Evolutionary conservation across 2,797 vertebrate species (phyloP), one percentile per base, ranked within the genome.

Genomic region (Tadarida brasiliensis): DNA sequence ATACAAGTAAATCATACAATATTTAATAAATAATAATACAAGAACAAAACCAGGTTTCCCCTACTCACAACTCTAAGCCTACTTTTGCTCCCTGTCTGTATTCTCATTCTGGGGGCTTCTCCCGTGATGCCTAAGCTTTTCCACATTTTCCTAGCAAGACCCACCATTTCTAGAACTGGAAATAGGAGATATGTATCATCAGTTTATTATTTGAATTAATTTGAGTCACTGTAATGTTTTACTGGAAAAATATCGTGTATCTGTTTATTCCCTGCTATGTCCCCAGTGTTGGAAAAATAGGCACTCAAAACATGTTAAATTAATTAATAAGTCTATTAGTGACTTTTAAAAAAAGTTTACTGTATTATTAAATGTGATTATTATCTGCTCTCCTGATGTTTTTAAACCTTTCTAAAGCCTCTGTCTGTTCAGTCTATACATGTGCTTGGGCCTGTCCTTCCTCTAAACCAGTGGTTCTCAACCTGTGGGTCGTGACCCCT

Each of bases 221-320:
- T 73, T 83, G 90, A 83, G n/a, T 61, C 11, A 59, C 11, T 90
- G 5, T 91, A 61, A 77, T 90, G 10, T 84, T 84, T 92, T 77
- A 82, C 35, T 83, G 71, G 87, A 65, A 71, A 83, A 77, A 77
- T 77, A 65, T n/a, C 63, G 11, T 73, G 85, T 63, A 63, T 30
- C 11, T 47, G 5, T 44, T 89, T 63, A 44, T 54, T 83, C 15
- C 68, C 39, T 91, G 35, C 35, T 90, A 12, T 71, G 57, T 56
- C 63, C 51, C 47, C 26, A 67, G 35, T 33, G 86, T 51, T 65
- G 54, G 26, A 70, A 71, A 70, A 63, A 56, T 33, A 91, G 30
- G 22, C 30, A 65, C 16, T 87, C 70, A 56, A 56, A 49, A 63
- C 54, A 65, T 54, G 7, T 94, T 73, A 47, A 61, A 54, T 84